These are phyloP conservation scores for Listronotus bonariensis DNA, from an alignment of 1,140 invertebrate species.

Conservation along the genomic window DNA sequence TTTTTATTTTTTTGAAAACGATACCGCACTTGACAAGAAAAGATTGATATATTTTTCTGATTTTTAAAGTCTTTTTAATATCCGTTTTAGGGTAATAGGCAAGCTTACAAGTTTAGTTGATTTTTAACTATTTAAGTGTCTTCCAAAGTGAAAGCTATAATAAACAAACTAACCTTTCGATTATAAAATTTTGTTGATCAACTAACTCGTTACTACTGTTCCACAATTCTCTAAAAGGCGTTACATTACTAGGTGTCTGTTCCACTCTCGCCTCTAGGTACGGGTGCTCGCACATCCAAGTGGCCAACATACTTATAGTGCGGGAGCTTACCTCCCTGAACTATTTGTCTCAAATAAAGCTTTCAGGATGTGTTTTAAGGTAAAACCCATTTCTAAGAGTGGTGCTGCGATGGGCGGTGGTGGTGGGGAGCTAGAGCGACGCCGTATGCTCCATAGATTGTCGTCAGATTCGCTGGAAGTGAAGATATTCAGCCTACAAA, in stretches of 20 bases:
- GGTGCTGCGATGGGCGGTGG: conserved; percentile 61
- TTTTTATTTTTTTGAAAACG: no score
- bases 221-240: conserved; percentile 22
- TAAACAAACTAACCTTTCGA: conserved; percentile 15
- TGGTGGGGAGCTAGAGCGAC: conserved; percentile 24
- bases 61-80: no score
- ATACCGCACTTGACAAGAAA: no score
- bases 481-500: conserved; percentile 15
- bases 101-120: no score
- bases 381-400: conserved; percentile 69
- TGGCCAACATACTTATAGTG: conserved; percentile 65
- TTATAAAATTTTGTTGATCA: conserved; percentile 19
- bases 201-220: conserved; percentile 20
- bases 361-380: conserved; percentile 63
- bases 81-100: no score
- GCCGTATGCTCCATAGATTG: conserved; percentile 31
- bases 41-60: no score
- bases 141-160: background rate
- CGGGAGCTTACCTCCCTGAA: conserved; percentile 62
- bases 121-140: no score
- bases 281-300: conserved; percentile 71
- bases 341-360: conserved; percentile 63
- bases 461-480: conserved; percentile 40
- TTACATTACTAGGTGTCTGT: background rate
- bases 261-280: conserved; percentile 53